These are phyloP conservation scores for Hyles vespertilio DNA, from an alignment of 1,140 invertebrate genomes.

Conservation along the genomic window DNA sequence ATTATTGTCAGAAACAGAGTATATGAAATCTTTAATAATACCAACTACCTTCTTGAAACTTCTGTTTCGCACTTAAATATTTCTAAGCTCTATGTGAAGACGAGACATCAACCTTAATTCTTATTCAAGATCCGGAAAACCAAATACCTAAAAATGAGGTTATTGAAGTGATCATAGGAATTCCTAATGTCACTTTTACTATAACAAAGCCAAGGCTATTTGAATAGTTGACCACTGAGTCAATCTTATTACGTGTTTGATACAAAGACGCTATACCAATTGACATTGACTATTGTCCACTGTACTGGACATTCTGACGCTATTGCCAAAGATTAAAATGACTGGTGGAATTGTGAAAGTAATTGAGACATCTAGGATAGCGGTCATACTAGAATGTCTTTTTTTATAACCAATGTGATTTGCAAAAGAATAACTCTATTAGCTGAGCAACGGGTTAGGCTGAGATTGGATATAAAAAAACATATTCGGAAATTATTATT, in stretches of 20 bases:
- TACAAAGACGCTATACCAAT: slow-evolving; percentile 37
- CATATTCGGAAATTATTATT: too few relatives aligned
- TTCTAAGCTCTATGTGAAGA: too few relatives aligned
- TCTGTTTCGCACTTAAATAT: too few relatives aligned
- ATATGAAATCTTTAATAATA: too few relatives aligned
- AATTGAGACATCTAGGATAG: slow-evolving; percentile 10
- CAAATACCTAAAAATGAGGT: neutral
- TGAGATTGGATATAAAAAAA: too few relatives aligned
- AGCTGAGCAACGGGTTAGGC: too few relatives aligned
- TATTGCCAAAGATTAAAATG: slow-evolving; percentile 28
- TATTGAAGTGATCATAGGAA: too few relatives aligned
- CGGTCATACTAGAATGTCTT: neutral
- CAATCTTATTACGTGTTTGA: slow-evolving; percentile 33
- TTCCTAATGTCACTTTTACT: slow-evolving; percentile 11
- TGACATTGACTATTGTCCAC: slow-evolving; percentile 26
- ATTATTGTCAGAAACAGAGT: too few relatives aligned
- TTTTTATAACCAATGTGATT: too few relatives aligned
- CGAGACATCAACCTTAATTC: too few relatives aligned
- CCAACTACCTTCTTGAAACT: too few relatives aligned
- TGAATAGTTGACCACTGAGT: slow-evolving; percentile 34
- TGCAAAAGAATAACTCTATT: too few relatives aligned
- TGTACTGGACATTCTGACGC: slow-evolving; percentile 28
- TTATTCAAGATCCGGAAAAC: slow-evolving; percentile 6
- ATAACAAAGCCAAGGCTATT: slow-evolving; percentile 28
- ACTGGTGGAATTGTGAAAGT: slow-evolving; percentile 6